Conservation (phyloP, 2,888 invertebrate genomes). For the Drosophila pseudotakahashii region DNA sequence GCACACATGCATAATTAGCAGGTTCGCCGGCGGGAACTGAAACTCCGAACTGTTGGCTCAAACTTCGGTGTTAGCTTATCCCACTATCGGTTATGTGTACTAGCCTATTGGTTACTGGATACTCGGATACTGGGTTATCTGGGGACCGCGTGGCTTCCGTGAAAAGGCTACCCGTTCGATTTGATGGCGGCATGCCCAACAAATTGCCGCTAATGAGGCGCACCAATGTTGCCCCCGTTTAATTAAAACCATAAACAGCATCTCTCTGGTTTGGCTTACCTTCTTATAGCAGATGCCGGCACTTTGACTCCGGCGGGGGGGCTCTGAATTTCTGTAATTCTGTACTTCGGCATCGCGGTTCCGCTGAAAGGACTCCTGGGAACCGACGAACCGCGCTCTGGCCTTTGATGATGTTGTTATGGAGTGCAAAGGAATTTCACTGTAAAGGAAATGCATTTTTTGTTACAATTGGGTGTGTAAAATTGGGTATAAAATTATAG, state of each 20-base stretch:
- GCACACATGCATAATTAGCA: slow-evolving; percentile 58
- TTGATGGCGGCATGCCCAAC: slow-evolving; percentile 59
- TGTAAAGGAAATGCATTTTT: slow-evolving; percentile 38
- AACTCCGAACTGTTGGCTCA: slow-evolving; percentile 27
- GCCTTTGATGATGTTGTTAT: slow-evolving; percentile 38
- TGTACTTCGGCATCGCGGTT: slow-evolving; percentile 26
- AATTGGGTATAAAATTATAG: background rate
- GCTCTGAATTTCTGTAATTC: slow-evolving; percentile 27
- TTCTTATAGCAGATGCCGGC: background rate
- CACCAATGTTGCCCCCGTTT: slow-evolving; percentile 55
- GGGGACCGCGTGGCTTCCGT: slow-evolving; percentile 47
- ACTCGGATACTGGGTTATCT: slow-evolving; percentile 24
- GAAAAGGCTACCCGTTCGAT: slow-evolving; percentile 40
- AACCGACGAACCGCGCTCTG: slow-evolving; percentile 34
- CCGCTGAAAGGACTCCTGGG: slow-evolving; percentile 65
- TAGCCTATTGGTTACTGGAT: slow-evolving; percentile 6
- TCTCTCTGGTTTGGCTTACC: slow-evolving; percentile 45
- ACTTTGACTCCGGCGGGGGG: slow-evolving; percentile 2
- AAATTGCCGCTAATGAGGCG: slow-evolving; percentile 74
- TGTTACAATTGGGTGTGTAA: background rate
- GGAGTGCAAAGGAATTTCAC: slow-evolving; percentile 37
- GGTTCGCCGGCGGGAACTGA: slow-evolving; percentile 28
- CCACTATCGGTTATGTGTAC: background rate
- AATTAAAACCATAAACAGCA: slow-evolving; percentile 70
- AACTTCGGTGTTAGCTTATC: slow-evolving; percentile 25